Conservation (phyloP, 2,113 vertebrate species). For the Laticauda colubrina region DNA sequence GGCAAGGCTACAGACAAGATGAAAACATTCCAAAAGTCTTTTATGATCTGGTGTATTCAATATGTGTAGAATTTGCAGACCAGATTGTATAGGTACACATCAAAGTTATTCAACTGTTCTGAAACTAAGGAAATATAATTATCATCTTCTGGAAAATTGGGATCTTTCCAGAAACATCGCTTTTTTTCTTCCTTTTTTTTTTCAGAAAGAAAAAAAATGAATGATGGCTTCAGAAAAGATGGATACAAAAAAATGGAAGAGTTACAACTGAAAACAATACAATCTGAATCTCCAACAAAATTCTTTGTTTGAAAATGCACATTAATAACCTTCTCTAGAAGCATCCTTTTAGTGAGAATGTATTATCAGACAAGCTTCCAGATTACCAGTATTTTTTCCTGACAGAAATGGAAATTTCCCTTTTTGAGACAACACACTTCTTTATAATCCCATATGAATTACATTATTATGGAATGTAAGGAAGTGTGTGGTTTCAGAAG, state of each 20-base stretch:
- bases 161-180: background rate
- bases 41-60: background rate
- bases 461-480: constrained; percentile 98
- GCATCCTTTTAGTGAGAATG: background rate
- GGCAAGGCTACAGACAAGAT: background rate
- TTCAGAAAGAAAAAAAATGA: background rate
- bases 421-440: constrained; percentile 89
- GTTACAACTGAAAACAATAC: background rate
- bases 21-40: background rate
- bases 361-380: rapidly evolving
- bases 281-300: background rate
- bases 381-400: background rate
- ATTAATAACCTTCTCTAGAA: background rate
- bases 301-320: background rate
- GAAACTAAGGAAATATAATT: background rate
- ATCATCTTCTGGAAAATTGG: background rate
- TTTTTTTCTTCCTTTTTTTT: background rate
- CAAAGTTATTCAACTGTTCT: background rate
- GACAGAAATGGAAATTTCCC: constrained; percentile 47
- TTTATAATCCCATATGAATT: constrained; percentile 99
- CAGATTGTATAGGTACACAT: background rate
- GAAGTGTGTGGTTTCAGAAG: constrained; percentile 96
- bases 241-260: background rate
- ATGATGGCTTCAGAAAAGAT: background rate
- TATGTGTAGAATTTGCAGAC: background rate